Percentiles rank a stretch among this genome's conserved stretches.
Conservation (phyloP, 2,888 invertebrate genomes). For the Lamproptera curius region DNA sequence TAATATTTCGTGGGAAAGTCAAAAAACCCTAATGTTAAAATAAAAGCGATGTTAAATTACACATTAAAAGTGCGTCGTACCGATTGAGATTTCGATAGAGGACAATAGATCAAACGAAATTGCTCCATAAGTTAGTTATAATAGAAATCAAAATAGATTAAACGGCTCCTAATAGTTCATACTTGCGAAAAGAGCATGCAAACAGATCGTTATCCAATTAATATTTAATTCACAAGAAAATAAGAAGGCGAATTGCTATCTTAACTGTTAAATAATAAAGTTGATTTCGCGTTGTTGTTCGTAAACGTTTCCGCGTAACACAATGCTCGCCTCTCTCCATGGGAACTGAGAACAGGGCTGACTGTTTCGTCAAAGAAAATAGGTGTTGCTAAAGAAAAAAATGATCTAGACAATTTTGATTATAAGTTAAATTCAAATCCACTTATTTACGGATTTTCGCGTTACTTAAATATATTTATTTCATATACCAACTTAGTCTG, state of each 20-base stretch:
- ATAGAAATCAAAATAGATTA: constrained; percentile 30
- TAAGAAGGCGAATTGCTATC: not conserved
- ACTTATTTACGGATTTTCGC: no score
- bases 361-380: constrained; percentile 5
- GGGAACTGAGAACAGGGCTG: constrained; percentile 55
- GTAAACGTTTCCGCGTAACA: constrained; percentile 52
- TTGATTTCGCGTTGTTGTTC: constrained; percentile 7
- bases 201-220: constrained; percentile 21
- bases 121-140: constrained; percentile 23
- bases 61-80: constrained; percentile 9
- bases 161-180: constrained; percentile 9
- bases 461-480: no score
- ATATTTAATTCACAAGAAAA: constrained; percentile 11
- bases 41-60: constrained; percentile 20
- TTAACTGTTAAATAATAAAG: constrained; percentile 6
- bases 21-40: constrained; percentile 14
- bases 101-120: constrained; percentile 12
- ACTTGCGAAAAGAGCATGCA: constrained; percentile 18
- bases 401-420: no score
- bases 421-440: no score
- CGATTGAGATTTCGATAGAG: constrained; percentile 9
- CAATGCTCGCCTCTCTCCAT: constrained; percentile 61
- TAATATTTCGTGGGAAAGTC: constrained; percentile 16
- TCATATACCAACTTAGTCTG: no score
- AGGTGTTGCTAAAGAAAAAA: not conserved